Conservation (phyloP, 2,113 vertebrate genomes). For the Diglossa brunneiventris region DNA sequence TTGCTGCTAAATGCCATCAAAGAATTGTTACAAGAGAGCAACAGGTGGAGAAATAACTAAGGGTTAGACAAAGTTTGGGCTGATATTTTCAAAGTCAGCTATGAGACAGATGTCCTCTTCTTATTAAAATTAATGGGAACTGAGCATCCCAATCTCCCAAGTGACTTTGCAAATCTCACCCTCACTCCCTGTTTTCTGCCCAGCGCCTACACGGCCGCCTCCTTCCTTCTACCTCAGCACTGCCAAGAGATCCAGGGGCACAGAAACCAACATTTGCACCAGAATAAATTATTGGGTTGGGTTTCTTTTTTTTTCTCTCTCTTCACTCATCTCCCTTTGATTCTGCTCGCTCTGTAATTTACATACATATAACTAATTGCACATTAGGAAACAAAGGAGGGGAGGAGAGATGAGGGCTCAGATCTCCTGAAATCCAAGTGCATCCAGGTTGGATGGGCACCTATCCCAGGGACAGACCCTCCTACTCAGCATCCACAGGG, state of each 20-base stretch:
- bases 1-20: not conserved
- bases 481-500: not conserved
- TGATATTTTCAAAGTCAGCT: slow-evolving; percentile 50
- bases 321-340: not conserved
- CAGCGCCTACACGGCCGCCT: not conserved
- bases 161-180: slow-evolving; percentile 26
- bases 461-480: not conserved
- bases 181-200: not conserved
- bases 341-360: not conserved
- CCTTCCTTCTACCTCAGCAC: not conserved
- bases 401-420: not conserved
- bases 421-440: accelerated
- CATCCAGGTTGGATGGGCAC: not conserved
- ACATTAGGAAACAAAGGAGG: not conserved
- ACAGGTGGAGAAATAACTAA: slow-evolving; percentile 14
- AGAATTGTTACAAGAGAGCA: not conserved
- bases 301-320: not conserved
- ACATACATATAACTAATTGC: not conserved
- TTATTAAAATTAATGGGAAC: slow-evolving; percentile 60
- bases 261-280: not conserved
- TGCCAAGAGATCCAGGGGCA: not conserved
- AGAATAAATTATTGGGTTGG: not conserved
- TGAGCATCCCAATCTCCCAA: slow-evolving; percentile 17
- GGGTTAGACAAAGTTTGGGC: slow-evolving; percentile 52
- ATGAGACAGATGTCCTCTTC: slow-evolving; percentile 45